Evolutionary conservation across 1,140 invertebrate species (phyloP).

Genomic region (Drosophila quadrilineata): DNA sequence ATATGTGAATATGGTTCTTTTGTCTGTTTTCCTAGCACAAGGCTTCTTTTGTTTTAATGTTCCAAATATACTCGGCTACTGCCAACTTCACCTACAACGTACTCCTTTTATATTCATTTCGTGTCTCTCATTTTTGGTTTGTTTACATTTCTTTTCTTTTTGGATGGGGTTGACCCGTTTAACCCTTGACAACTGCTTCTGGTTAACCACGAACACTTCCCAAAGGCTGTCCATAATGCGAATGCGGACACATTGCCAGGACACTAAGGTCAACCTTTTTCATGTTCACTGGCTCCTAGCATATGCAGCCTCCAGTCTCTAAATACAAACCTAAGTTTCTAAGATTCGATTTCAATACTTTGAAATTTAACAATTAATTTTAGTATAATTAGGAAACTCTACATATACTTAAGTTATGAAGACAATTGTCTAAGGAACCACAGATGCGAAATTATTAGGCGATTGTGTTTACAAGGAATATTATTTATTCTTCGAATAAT

Average conservation of each 20-base stretch:
- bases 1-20: constrained; percentile 46
- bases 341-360: no score
- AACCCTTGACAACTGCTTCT: constrained; percentile 66
- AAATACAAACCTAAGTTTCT: constrained; percentile 24
- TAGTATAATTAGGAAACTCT: no score
- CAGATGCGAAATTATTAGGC: no score
- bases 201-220: constrained; percentile 74
- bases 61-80: constrained; percentile 67
- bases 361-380: no score
- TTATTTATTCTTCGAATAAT: no score
- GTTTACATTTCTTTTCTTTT: constrained; percentile 47
- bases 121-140: constrained; percentile 20
- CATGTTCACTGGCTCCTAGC: constrained; percentile 72
- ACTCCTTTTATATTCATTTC: constrained; percentile 1
- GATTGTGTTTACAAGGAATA: no score
- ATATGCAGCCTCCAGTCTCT: background rate
- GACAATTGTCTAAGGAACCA: no score
- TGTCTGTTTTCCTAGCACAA: constrained; percentile 73
- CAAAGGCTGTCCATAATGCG: constrained; percentile 21
- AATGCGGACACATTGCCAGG: constrained; percentile 62
- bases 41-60: constrained; percentile 74
- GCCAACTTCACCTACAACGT: constrained; percentile 22
- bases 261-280: constrained; percentile 76
- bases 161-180: constrained; percentile 66
- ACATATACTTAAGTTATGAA: no score